These are phyloP conservation scores for Acropora tenuis DNA, from an alignment of 64 coral and sea anemone species.

Conservation along the genomic window DNA sequence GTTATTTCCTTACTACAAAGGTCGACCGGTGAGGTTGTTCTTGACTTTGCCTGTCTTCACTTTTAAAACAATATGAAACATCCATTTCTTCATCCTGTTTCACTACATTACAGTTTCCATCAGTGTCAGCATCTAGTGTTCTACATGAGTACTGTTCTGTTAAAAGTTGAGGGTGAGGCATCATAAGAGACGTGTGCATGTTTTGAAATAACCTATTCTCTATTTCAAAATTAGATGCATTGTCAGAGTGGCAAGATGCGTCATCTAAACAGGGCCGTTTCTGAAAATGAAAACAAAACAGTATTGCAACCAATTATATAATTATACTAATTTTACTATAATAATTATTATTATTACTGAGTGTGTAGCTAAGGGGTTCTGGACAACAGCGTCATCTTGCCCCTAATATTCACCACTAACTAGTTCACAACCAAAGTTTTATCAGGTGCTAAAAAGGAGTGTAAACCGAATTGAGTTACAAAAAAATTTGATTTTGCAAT, in stretches of 20 bases:
- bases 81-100: slow-evolving; percentile 23
- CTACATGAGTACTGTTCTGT: background rate
- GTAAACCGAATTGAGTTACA: too few species aligned
- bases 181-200: background rate
- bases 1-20: background rate
- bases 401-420: too few species aligned
- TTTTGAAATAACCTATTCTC: background rate
- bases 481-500: too few species aligned
- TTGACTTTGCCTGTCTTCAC: background rate
- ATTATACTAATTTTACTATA: too few species aligned
- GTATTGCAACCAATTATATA: too few species aligned
- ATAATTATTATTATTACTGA: too few species aligned
- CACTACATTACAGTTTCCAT: slow-evolving; percentile 25
- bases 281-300: background rate
- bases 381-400: too few species aligned
- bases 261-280: slow-evolving; percentile 41
- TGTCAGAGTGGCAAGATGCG: background rate
- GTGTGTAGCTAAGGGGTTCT: too few species aligned
- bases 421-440: too few species aligned
- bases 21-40: background rate
- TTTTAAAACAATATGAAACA: background rate
- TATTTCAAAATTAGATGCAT: background rate
- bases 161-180: background rate
- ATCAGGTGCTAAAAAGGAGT: too few species aligned
- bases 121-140: background rate